Evolutionary conservation across 2,888 invertebrate genomes (phyloP), one percentile per base, ranked within the genome.

Genomic region (Hypercompe scribonia): DNA sequence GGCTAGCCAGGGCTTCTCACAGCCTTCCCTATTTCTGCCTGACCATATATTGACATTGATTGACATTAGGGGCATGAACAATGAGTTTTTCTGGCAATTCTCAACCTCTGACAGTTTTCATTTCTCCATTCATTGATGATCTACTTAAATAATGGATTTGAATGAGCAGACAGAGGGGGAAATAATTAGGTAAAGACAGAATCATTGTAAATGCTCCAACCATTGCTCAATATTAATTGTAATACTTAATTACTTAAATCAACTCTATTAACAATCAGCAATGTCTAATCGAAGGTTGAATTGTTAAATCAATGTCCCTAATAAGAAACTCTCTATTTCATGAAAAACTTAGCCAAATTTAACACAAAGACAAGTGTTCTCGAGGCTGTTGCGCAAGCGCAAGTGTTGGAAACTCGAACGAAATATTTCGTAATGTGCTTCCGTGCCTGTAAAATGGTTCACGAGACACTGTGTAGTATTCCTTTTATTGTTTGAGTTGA

Each of bases 231-330:
- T 61, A 33, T 42, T 63, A 75, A 74, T 77, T 71, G 24, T 33
- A 71, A 64, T 58, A 65, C 73, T 72, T 73, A 80, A 78, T 81
- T 80, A 78, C 70, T 84, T 77, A 46, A 68, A 36, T 58, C 63
- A 68, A 58, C 42, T 31, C 75, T 24, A 78, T 77, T 72, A 66
- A 77, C 76, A 76, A 67, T 70, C 18, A 64, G 73, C 69, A 73
- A 72, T 78, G 68, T 66, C 75, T 11, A 36, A 83, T 83, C 28
- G 81, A 84, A 84, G 82, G 83, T 75, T 73, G 13, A 18, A 50
- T 31, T 72, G 74, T 77, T 61, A 80, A 58, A 24, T 46, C 46
- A 66, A n/a, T 67, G 73, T 74, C 71, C 76, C 73, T 73, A 72
- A 75, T 78, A 68, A 58, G 34, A 13, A 76, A 72, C 72, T 79